Base-by-base conservation (phyloP, 2,113 vertebrate genomes). In the Psilopsiagon aurifrons region DNA sequence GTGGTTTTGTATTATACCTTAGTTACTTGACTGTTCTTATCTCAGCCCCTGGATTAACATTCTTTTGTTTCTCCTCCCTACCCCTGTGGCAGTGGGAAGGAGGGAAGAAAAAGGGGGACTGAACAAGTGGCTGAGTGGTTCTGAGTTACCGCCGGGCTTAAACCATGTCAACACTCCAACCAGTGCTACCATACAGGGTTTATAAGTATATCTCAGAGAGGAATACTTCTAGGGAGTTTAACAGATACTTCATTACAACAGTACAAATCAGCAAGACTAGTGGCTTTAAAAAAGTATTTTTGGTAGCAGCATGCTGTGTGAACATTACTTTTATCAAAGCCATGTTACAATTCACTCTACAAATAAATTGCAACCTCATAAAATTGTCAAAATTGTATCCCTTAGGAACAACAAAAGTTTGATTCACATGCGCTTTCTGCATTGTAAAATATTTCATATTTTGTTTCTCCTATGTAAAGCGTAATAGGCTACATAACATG, bases 301-400 rank as follows among this genome's bases (percentile, higher is more conserved):
- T 92, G 79, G 87, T 80, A 80, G 86, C 57, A 63, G 64, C 39
- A 68, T 27, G 35, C 78, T 78, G 20, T 25, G 51, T 57, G 71
- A 87, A 91, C 47, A 83, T 62, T 92, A 73, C 62, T 76, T 92
- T 69, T 84, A 92, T 90, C 74, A 85, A 94, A 96, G 79, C 20
- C 57, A 10, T 25, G 66, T 35, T 74, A 83, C 85, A 93, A 52
- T 46, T 79, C 73, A 62, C 80, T n/a, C 35, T 60, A 77, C 74
- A 90, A 83, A 89, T 93, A 97, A 93, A 95, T 92, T 74, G 77
- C 62, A 94, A 67, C 37, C 81, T 86, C 78, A 44, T 95, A 95
- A 97, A 95, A 90, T 83, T 95, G 82, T 96, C 86, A 88, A 73
- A 95, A 94, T 51, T 54, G n/a, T 66, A 83, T 89, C 87, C 86